Evolutionary conservation across 2,113 vertebrate species (phyloP).

Genomic region (Quiscalus mexicanus): DNA sequence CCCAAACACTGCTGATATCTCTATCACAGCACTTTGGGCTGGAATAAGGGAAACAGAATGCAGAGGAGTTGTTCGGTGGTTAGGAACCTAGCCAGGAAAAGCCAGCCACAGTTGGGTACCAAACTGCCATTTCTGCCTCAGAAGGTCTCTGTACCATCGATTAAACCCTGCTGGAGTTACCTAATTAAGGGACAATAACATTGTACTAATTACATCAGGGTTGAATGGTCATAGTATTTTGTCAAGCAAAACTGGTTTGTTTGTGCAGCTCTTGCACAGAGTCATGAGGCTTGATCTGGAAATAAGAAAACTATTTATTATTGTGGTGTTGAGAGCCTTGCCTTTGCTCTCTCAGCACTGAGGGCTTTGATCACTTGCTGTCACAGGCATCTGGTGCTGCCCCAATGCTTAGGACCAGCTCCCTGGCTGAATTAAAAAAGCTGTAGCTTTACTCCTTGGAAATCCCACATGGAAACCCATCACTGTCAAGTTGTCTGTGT

Average conservation of each 20-base stretch:
- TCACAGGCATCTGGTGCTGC: not conserved
- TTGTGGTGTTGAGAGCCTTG: not conserved
- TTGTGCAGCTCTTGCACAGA: not conserved
- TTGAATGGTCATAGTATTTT: not conserved
- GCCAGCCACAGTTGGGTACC: not conserved
- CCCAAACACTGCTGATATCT: not conserved
- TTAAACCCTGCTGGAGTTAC: constrained; percentile 16
- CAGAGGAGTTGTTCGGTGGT: not conserved
- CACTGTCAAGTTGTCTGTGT: not conserved
- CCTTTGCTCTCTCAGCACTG: not conserved
- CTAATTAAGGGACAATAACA: not conserved
- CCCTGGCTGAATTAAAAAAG: not conserved
- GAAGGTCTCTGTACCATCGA: not conserved
- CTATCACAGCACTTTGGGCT: not conserved
- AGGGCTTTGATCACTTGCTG: constrained; percentile 1
- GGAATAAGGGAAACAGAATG: not conserved
- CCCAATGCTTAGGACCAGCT: not conserved
- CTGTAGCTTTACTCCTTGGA: not conserved
- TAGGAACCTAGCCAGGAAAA: not conserved
- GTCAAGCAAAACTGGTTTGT: not conserved
- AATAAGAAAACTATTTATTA: not conserved
- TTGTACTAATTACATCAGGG: not conserved
- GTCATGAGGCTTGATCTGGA: not conserved
- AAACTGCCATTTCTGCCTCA: constrained; percentile 18
- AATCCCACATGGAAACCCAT: constrained; percentile 16